Evolutionary conservation across 2,888 invertebrate genomes (phyloP).

Genomic region (Dyspetes luteomarginatus): DNA sequence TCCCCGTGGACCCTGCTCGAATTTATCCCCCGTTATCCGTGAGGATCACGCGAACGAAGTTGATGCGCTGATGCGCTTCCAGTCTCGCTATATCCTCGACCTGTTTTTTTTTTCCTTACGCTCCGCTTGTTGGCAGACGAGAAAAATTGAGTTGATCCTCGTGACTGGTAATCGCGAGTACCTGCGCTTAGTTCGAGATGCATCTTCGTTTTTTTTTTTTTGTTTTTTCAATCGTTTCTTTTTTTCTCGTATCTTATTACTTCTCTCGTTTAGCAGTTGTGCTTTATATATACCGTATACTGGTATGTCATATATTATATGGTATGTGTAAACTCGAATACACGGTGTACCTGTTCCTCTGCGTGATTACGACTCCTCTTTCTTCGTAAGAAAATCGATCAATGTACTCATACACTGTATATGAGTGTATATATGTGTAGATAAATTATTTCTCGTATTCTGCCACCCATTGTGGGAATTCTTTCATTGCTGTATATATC

Average conservation of each 20-base stretch:
- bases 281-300: conserved; percentile 13
- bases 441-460: background rate
- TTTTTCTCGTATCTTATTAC: conserved; percentile 9
- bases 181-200: conserved; percentile 32
- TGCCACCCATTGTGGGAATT: background rate
- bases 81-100: conserved; percentile 10
- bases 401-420: background rate
- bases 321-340: conserved; percentile 2
- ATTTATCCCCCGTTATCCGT: conserved; percentile 61
- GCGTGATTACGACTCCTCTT: conserved; percentile 30
- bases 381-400: conserved; percentile 6
- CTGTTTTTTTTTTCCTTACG: conserved; percentile 11
- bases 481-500: background rate
- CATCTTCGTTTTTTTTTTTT: conserved; percentile 4
- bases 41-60: conserved; percentile 57
- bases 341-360: conserved; percentile 33
- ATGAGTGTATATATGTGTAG: background rate
- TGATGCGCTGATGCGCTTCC: conserved; percentile 12
- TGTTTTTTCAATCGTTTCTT: background rate
- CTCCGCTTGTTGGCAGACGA: conserved; percentile 31
- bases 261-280: background rate
- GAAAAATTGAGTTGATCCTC: conserved; percentile 56
- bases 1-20: conserved; percentile 49
- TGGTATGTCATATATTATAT: background rate
- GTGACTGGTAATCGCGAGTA: conserved; percentile 43